Evolutionary conservation across 2,113 vertebrate species (phyloP).

Genomic region (Stigmatopora nigra): DNA sequence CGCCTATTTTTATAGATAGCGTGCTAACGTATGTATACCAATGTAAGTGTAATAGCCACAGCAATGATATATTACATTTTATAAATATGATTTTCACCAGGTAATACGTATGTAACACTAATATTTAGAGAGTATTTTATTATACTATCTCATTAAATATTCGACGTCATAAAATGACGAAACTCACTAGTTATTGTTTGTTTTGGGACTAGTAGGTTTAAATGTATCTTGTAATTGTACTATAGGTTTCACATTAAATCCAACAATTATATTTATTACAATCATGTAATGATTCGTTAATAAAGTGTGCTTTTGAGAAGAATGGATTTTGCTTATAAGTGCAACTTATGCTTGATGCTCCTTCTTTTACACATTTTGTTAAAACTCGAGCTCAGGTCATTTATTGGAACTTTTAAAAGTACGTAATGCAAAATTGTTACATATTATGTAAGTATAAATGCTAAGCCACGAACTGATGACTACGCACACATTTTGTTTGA

Average conservation of each 20-base stretch:
- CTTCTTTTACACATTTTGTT: background rate
- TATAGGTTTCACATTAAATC: background rate
- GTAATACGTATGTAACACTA: background rate
- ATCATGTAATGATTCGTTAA: background rate
- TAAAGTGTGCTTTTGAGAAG: background rate
- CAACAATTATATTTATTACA: background rate
- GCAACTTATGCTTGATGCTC: conserved; percentile 11
- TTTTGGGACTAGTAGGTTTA: background rate
- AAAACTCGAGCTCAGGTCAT: background rate
- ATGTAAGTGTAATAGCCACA: background rate
- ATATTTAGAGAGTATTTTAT: conserved; percentile 34
- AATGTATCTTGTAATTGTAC: background rate
- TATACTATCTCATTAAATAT: conserved; percentile 30
- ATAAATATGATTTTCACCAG: background rate
- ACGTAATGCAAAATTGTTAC: no score
- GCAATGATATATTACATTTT: background rate
- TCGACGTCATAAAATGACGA: conserved; percentile 14
- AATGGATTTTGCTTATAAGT: conserved; percentile 20
- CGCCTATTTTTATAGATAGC: background rate
- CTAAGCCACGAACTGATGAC: background rate
- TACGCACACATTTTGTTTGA: background rate
- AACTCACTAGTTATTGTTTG: background rate
- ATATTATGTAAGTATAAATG: no score
- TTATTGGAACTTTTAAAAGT: background rate
- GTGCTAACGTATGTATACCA: background rate